Evolutionary conservation across 2,888 invertebrate species (phyloP), one percentile per base, ranked within the genome.

Genomic region (Lasioglossum zephyrum): DNA sequence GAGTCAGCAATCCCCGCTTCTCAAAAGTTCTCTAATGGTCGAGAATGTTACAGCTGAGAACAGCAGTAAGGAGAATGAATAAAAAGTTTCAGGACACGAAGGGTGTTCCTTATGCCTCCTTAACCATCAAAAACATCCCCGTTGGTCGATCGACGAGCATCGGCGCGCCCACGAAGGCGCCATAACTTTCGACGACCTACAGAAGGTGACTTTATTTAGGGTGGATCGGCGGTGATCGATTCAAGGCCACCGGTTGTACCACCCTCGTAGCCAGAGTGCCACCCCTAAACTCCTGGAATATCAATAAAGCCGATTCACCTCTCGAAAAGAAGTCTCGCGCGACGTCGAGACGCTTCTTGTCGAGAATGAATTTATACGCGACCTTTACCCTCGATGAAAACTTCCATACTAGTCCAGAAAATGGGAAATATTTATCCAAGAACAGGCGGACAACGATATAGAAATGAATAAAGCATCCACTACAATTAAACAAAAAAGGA

Each of bases 171-270:
- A 74, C 53, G n/a, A 41, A 75, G 66, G 60, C 49, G 73, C 47
- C 75, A 63, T 85, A 85, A 82, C 70, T 73, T 79, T 41, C 44
- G 44, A 75, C 66, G 70, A 80, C 69, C n/a, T 47, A 69, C 72
- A 18, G 66, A 69, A 57, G 78, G 76, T 73, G 78, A 85, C 79
- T 87, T 82, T 85, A 87, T 87, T 87, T 76, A 44, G 77, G 70
- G 72, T 44, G 79, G 74, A 77, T 78, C 82, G 82, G 80, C 80
- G 87, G 74, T 74, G 44, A 66, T 82, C 79, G 85, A 72, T 80
- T 82, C 79, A 79, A 85, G 82, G 79, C 70, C 75, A 72, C 53
- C 60, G 76, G 18, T 47, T 60, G 63, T 73, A 72, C 57, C 39
- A 44, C n/a, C 57, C 78, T 75, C 73, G 26, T 73, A 82, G 82